Conservation (phyloP, 2,113 vertebrate species). For the Elephas maximus region DNA sequence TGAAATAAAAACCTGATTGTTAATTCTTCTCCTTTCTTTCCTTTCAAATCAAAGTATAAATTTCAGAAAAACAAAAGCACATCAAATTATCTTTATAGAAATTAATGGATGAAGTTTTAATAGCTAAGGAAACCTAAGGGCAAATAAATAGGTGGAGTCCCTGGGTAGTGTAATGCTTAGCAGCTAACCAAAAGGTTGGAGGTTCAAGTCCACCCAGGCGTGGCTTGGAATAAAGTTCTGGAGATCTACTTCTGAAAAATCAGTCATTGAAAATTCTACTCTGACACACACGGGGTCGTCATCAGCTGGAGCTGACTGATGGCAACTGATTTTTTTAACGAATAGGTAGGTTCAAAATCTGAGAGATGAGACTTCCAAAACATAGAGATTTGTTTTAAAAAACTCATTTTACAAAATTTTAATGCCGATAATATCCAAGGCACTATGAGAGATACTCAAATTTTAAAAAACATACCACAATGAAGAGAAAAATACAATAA, state of each 20-base stretch:
- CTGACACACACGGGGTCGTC: background rate
- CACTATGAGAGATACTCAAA: background rate
- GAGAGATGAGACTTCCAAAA: background rate
- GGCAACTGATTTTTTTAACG: background rate
- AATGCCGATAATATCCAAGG: background rate
- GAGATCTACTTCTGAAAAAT: background rate
- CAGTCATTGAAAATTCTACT: background rate
- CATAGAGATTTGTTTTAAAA: background rate
- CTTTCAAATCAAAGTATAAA: conserved; percentile 10
- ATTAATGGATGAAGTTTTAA: background rate
- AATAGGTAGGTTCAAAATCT: conserved; percentile 45
- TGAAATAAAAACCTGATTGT: background rate
- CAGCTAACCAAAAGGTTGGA: too few species aligned
- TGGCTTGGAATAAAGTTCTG: background rate
- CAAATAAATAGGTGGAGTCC: background rate
- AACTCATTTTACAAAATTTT: background rate
- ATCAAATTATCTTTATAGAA: background rate
- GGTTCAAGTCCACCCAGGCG: too few species aligned
- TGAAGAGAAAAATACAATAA: background rate
- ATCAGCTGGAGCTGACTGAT: background rate
- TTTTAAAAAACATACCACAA: background rate
- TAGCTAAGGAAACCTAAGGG: background rate
- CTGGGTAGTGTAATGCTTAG: too few species aligned
- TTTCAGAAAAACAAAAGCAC: background rate
- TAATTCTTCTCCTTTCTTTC: background rate